Evolutionary conservation across 2,797 vertebrate genomes (phyloP).

Genomic region (Sylvilagus floridanus): DNA sequence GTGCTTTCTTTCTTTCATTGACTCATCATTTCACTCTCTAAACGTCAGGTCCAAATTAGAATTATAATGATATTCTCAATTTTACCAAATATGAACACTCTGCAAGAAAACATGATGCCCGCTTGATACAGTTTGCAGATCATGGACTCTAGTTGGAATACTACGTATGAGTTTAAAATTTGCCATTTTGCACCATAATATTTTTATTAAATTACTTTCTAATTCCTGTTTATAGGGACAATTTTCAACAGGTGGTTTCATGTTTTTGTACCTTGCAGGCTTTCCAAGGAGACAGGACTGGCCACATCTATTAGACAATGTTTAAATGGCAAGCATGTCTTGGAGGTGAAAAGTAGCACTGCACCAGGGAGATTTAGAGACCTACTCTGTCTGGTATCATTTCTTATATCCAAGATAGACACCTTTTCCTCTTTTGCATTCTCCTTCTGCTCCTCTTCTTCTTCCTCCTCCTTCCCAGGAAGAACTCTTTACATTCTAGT

Average conservation of each 20-base stretch:
- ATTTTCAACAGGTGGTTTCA: not conserved
- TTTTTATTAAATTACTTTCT: constrained; percentile 10
- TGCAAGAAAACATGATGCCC: not conserved
- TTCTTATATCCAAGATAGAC: not conserved
- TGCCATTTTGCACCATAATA: not conserved
- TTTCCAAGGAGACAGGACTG: not conserved
- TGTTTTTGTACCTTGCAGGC: not conserved
- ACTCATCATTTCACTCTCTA: not conserved
- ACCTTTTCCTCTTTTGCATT: not conserved
- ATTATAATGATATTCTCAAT: not conserved
- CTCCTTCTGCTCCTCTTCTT: too few relatives aligned
- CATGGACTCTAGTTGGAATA: not conserved
- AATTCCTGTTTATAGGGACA: not conserved
- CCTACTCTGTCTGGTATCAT: not conserved
- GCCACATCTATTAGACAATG: not conserved
- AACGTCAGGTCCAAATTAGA: not conserved
- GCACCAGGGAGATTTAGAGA: not conserved
- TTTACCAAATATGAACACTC: not conserved
- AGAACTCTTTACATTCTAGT: not conserved
- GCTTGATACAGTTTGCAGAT: not conserved
- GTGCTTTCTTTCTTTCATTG: not conserved
- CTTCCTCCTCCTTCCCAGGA: not conserved
- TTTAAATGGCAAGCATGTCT: not conserved
- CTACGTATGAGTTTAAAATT: constrained; percentile 21
- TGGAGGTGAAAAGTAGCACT: not conserved